A percentile compares a stretch with the other conserved stretches of the same genome.
These are phyloP conservation scores for Pangasius djambal DNA, from an alignment of 2,797 vertebrate species.

Conservation along the genomic window DNA sequence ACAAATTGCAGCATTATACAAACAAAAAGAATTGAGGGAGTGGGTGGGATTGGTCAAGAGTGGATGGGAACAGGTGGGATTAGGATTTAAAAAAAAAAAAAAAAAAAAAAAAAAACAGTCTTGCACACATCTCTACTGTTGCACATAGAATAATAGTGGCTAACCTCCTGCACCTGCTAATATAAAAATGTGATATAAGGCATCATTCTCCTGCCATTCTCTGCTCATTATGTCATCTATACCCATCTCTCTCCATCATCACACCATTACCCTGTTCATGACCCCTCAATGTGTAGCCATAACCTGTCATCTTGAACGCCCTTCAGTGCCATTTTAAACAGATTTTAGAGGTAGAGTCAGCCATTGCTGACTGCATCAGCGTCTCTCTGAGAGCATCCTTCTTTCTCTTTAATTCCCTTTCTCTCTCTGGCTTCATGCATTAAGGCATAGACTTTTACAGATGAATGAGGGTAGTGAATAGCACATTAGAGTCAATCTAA, in stretches of 20 bases:
- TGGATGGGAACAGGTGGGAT: background rate
- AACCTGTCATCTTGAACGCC: slow-evolving; percentile 30
- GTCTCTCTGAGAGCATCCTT: background rate
- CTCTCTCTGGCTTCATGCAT: background rate
- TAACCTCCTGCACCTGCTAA: slow-evolving; percentile 18
- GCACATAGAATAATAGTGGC: background rate
- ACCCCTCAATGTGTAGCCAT: slow-evolving; percentile 28
- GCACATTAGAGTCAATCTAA: background rate
- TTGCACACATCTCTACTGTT: background rate
- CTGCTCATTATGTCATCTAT: slow-evolving; percentile 32
- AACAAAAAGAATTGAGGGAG: background rate
- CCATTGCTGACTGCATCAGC: background rate
- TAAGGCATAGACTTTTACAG: background rate
- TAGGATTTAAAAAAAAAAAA: background rate
- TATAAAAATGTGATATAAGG: slow-evolving; percentile 18
- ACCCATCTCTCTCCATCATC: background rate
- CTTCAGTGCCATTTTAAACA: slow-evolving; percentile 12
- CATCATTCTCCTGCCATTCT: slow-evolving; percentile 7
- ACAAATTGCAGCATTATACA: background rate
- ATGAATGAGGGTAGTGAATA: slow-evolving; percentile 16
- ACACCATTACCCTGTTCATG: slow-evolving; percentile 39
- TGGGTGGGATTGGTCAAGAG: background rate
- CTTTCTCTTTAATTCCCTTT: slow-evolving; percentile 10
- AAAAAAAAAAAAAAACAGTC: background rate
- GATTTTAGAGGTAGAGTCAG: background rate